Evolutionary conservation across 92 coral and sea anemone genomes (phyloP).

Genomic region (Hydrozoanthus gracilis): DNA sequence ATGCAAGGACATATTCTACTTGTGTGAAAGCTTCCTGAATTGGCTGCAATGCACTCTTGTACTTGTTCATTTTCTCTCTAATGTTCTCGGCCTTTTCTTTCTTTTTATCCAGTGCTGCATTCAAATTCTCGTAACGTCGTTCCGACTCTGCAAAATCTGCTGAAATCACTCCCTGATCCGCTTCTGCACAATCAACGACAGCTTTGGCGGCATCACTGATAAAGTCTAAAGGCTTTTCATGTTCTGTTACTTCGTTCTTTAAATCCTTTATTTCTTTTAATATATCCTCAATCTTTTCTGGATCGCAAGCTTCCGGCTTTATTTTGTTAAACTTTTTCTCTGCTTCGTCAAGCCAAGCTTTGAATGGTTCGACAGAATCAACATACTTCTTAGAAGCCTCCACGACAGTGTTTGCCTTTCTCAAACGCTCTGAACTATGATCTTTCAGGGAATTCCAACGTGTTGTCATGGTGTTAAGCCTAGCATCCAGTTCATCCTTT

Average conservation of each 20-base stretch:
- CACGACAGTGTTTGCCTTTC: slow-evolving; percentile 74
- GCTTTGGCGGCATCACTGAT: slow-evolving; percentile 67
- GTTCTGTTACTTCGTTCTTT: slow-evolving; percentile 73
- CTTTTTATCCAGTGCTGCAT: slow-evolving; percentile 60
- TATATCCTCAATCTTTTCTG: slow-evolving; percentile 70
- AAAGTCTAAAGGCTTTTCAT: slow-evolving; percentile 70
- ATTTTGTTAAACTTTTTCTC: slow-evolving; percentile 81
- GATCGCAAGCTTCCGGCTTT: slow-evolving; percentile 67
- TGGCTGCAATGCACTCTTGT: slow-evolving; percentile 91
- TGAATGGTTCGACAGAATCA: slow-evolving; percentile 71
- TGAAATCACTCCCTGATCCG: slow-evolving; percentile 85
- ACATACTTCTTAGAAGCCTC: slow-evolving; percentile 84
- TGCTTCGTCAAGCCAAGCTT: slow-evolving; percentile 86
- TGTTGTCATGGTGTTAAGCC: slow-evolving; percentile 75
- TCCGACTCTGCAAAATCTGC: slow-evolving; percentile 84
- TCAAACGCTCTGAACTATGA: slow-evolving; percentile 72
- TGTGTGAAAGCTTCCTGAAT: slow-evolving; percentile 95
- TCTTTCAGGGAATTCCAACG: slow-evolving; percentile 84
- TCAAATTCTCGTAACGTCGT: slow-evolving; percentile 84
- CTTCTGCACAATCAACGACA: slow-evolving; percentile 70
- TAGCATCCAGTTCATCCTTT: slow-evolving; percentile 72
- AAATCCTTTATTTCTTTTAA: slow-evolving; percentile 64
- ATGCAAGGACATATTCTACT: slow-evolving; percentile 80
- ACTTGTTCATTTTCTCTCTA: slow-evolving; percentile 84
- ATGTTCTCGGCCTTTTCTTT: slow-evolving; percentile 72